Conservation (phyloP, 2,888 invertebrate genomes). For the Drosophila yooni region DNA sequence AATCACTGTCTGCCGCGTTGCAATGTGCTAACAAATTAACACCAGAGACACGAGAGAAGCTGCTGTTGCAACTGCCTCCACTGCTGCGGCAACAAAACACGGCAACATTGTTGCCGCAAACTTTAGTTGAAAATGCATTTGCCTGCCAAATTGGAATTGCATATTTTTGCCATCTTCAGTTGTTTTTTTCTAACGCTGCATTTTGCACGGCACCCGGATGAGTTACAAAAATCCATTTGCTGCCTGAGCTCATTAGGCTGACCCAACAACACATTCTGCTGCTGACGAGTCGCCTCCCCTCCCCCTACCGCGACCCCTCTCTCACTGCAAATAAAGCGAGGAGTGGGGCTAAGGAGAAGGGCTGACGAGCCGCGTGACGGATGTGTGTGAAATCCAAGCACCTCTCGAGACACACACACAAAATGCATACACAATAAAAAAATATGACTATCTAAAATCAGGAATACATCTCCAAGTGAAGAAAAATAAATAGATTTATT, state of each 20-base stretch:
- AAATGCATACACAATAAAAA: not conserved
- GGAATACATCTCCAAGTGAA: not conserved
- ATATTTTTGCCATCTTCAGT: slow-evolving; percentile 35
- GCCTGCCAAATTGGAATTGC: slow-evolving; percentile 67
- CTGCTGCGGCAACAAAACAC: slow-evolving; percentile 65
- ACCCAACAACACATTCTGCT: slow-evolving; percentile 31
- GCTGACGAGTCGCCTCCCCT: slow-evolving; percentile 24
- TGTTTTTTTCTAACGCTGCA: slow-evolving; percentile 55
- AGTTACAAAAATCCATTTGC: slow-evolving; percentile 78
- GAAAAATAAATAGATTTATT: not conserved
- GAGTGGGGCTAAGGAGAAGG: slow-evolving; percentile 6
- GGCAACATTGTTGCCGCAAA: slow-evolving; percentile 68
- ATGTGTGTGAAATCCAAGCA: slow-evolving; percentile 62
- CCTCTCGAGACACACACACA: slow-evolving; percentile 18
- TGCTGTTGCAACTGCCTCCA: slow-evolving; percentile 14
- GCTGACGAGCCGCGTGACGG: slow-evolving; percentile 53
- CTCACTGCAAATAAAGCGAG: slow-evolving; percentile 4
- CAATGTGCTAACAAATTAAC: slow-evolving; percentile 79
- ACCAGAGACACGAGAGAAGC: slow-evolving; percentile 42
- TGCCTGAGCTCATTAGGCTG: slow-evolving; percentile 71
- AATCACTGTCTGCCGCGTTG: slow-evolving; percentile 74
- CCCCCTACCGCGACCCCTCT: not conserved
- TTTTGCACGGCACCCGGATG: slow-evolving; percentile 58
- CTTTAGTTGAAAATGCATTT: slow-evolving; percentile 64
- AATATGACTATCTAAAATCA: not conserved